These are phyloP conservation scores for Ptychochromis oligacanthus DNA, from an alignment of 2,113 vertebrate genomes.

Conservation along the genomic window DNA sequence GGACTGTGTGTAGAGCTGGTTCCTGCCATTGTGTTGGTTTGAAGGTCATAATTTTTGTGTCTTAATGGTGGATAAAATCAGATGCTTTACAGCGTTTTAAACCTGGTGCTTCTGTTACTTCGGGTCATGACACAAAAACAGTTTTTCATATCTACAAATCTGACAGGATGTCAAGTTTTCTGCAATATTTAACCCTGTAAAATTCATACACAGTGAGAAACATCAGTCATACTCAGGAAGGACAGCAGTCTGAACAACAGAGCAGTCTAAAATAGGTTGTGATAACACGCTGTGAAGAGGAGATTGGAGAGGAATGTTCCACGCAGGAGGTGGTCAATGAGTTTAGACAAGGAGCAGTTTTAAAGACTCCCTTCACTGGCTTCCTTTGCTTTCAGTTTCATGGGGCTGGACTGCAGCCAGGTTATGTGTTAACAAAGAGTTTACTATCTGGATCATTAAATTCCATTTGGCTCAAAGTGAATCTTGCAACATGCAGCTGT, in stretches of 20 bases:
- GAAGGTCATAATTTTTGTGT: no score
- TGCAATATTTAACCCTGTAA: background rate
- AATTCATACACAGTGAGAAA: background rate
- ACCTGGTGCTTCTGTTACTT: no score
- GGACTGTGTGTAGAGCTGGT: background rate
- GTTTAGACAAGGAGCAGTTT: background rate
- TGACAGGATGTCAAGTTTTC: background rate
- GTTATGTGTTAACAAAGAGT: fast-evolving
- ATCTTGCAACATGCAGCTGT: background rate
- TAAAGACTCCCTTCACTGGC: no score
- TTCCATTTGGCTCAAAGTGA: fast-evolving
- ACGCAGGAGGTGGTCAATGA: conserved; percentile 8
- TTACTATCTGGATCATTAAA: background rate
- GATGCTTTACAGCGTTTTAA: no score
- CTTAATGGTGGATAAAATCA: no score
- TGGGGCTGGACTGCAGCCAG: fast-evolving
- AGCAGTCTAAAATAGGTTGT: conserved; percentile 54
- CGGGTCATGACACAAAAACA: no score
- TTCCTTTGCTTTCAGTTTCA: background rate
- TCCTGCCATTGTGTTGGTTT: background rate
- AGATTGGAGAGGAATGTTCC: conserved; percentile 66
- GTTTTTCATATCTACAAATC: no score
- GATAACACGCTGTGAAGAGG: conserved; percentile 51
- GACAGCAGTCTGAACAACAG: background rate
- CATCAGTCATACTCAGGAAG: background rate